Evolutionary conservation across 53 echinoderm and acorn worm species (phyloP), one percentile per base, ranked within the genome.

Genomic region (Astropecten irregularis): DNA sequence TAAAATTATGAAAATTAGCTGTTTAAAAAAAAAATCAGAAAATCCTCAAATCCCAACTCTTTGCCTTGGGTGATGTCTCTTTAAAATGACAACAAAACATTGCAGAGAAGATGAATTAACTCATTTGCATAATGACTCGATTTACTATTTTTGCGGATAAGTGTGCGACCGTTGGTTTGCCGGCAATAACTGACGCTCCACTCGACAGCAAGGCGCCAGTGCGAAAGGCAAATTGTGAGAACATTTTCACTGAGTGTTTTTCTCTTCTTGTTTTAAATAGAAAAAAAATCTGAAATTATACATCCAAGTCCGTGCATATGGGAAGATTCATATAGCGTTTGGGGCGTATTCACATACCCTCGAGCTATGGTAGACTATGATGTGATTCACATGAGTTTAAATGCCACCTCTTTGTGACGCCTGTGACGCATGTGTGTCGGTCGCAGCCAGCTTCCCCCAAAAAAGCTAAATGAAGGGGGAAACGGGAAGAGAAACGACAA

Each of bases 71-170:
- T 56, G 16, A 56, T 57, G 11, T 38, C 22, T 5, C 29, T n/a
- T 76, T 21, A 11, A 53, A 57, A 2, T 38, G 56, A 39, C 25
- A 25, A 23, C 39, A 76, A 19, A 40, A 2, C 5, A 25, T 30
- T 29, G 15, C 27, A 26, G 11, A 10, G 39, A 36, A 25, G 26
- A 56, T 38, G 18, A 25, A 39, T 16, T 25, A 22, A 19, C 62
- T 79, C n/a, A 79, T 79, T 79, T 79, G 79, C 79, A 79, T 79
- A 79, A 40, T 62, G 31, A 60, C 46, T 60, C 60, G n/a, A n/a
- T n/a, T n/a, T n/a, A n/a, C n/a, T n/a, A n/a, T 26, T 38, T 79
- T 1, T 16, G 27, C 18, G 32, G 61, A 46, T n/a, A 2, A 61
- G 61, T 47, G 39, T 32, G 47, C 61, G 62, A 47, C 58, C 46